phyloP scores from a whole-genome alignment of 2,113 vertebrate species.

The Pan paniscus region DNA sequence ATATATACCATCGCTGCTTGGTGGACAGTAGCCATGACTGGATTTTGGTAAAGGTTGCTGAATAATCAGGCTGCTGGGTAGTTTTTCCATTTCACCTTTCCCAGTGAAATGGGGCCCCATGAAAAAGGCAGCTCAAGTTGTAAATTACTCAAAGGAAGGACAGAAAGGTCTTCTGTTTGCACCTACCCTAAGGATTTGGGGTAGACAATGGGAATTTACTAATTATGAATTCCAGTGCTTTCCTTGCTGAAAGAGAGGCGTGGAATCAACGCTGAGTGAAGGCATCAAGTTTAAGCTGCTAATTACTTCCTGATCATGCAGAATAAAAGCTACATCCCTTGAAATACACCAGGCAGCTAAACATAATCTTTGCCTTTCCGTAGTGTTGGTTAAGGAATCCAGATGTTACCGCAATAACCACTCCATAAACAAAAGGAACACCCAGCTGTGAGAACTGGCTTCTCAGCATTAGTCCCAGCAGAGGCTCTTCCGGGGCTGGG shows the following conservation, averaged over 20 bases:
- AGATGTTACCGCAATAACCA: neutral
- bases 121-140: neutral
- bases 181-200: neutral
- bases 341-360: neutral
- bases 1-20: neutral
- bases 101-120: neutral
- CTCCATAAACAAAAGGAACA: neutral
- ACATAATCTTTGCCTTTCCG: neutral
- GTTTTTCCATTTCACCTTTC: neutral
- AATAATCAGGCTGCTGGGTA: neutral
- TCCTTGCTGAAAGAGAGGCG: neutral
- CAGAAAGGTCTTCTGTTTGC: neutral
- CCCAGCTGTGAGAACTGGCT: neutral
- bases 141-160: neutral
- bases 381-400: neutral
- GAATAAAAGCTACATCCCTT: constrained; percentile 23
- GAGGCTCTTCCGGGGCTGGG: neutral
- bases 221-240: neutral
- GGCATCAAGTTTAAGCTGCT: neutral
- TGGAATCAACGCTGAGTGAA: neutral
- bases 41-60: neutral
- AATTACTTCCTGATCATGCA: constrained; percentile 5
- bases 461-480: neutral
- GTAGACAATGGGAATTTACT: neutral
- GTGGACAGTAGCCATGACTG: neutral